phyloP scores from a whole-genome alignment of 2,113 vertebrate species.

The Mellivora capensis region DNA sequence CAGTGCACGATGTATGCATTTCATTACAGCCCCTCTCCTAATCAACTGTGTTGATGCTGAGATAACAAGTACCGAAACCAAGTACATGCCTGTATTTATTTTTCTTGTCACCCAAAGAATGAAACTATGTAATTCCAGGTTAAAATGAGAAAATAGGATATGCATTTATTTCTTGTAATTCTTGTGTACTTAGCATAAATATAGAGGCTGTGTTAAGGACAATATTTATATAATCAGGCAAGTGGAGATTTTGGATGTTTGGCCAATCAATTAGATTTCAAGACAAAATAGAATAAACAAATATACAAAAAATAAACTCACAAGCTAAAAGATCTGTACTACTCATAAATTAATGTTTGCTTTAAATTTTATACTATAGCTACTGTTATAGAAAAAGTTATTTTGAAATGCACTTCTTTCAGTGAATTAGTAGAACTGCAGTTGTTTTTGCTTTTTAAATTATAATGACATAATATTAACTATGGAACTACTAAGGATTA shows the following conservation, averaged over 20 bases:
- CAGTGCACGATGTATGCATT: background rate
- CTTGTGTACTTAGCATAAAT: background rate
- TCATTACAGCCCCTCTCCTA: background rate
- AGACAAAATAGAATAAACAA: background rate
- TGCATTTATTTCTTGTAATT: background rate
- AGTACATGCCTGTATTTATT: background rate
- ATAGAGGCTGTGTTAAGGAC: background rate
- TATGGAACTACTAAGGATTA: background rate
- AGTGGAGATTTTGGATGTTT: background rate
- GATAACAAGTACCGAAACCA: background rate
- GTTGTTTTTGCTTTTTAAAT: background rate
- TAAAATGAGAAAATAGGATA: background rate
- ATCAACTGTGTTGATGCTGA: background rate
- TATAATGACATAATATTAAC: background rate
- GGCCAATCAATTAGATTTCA: background rate
- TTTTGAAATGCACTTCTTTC: background rate
- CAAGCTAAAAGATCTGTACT: background rate
- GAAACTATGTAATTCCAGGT: background rate
- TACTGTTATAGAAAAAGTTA: background rate
- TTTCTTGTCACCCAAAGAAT: background rate
- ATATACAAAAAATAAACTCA: background rate
- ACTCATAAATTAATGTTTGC: background rate
- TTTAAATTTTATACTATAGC: background rate
- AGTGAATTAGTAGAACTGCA: background rate
- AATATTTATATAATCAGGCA: background rate